phyloP scores from a whole-genome alignment of 2,113 vertebrate species.

The Forbesichthys agassizii region DNA sequence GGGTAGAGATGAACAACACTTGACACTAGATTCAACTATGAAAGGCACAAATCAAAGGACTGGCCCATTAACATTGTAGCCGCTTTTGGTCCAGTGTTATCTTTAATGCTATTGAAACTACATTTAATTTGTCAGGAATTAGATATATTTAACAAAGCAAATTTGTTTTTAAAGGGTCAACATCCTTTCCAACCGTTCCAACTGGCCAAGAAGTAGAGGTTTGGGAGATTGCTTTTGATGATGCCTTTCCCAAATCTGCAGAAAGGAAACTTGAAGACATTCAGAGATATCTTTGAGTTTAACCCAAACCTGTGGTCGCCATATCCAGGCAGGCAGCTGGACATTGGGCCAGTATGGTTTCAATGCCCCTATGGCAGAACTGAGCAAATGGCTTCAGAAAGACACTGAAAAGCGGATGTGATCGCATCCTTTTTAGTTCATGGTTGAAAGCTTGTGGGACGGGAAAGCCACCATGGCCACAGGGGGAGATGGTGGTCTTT shows the following conservation, averaged over 20 bases:
- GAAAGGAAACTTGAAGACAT: conserved; percentile 63
- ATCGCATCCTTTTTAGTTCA: conserved; percentile 20
- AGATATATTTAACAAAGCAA: background rate
- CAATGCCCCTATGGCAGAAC: conserved; percentile 31
- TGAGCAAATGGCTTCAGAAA: conserved; percentile 42
- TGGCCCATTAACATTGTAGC: background rate
- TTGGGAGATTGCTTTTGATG: conserved; percentile 23
- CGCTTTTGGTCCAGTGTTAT: background rate
- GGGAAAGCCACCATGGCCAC: conserved; percentile 20
- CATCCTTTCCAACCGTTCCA: conserved; percentile 74
- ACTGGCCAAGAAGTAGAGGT: conserved; percentile 79
- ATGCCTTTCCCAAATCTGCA: conserved; percentile 34
- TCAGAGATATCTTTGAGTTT: conserved; percentile 62
- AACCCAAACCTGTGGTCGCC: conserved; percentile 46
- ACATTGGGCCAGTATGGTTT: conserved; percentile 40
- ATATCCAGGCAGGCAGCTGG: conserved; percentile 47
- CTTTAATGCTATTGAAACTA: background rate
- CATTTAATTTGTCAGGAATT: background rate
- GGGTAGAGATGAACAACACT: no score
- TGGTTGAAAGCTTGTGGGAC: conserved; percentile 33
- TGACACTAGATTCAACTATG: no score
- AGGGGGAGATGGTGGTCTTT: conserved; percentile 34
- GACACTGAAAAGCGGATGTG: conserved; percentile 24
- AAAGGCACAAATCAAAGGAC: no score
- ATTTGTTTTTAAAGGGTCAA: conserved; percentile 73